phyloP scores from a whole-genome alignment of 1,140 invertebrate species.

The Pemphigus obesinymphae region DNA sequence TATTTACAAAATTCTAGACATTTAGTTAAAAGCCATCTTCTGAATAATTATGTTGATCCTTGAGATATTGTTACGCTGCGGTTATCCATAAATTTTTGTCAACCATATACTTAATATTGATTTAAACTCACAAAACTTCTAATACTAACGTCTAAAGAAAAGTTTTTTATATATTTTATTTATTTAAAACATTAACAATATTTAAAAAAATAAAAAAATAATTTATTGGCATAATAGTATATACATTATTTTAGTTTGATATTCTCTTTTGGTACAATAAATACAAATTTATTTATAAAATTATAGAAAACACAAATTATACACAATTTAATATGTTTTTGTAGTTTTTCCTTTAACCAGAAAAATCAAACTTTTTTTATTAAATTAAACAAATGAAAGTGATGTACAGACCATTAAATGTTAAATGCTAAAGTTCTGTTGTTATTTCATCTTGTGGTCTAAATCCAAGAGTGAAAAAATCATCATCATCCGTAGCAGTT shows the following conservation, averaged over 20 bases:
- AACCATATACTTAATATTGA: too few relatives aligned
- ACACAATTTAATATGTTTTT: slow-evolving; percentile 8
- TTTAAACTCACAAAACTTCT: too few relatives aligned
- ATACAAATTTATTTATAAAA: slow-evolving; percentile 14
- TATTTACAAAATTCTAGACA: too few relatives aligned
- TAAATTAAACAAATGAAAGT: slow-evolving; percentile 4
- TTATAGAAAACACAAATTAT: not conserved
- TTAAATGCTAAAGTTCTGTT: slow-evolving; percentile 62
- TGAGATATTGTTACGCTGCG: too few relatives aligned
- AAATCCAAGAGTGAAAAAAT: slow-evolving; percentile 67
- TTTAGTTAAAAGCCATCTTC: too few relatives aligned
- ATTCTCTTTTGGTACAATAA: slow-evolving; percentile 30
- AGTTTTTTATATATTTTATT: not conserved
- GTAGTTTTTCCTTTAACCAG: not conserved
- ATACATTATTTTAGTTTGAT: slow-evolving; percentile 4
- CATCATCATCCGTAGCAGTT: slow-evolving; percentile 55
- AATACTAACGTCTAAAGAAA: too few relatives aligned
- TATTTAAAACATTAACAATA: not conserved
- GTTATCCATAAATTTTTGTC: too few relatives aligned
- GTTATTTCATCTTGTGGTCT: slow-evolving; percentile 73
- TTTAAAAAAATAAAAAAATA: slow-evolving; percentile 7
- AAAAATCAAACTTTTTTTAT: not conserved
- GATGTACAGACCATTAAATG: slow-evolving; percentile 41
- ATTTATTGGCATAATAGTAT: slow-evolving; percentile 8
- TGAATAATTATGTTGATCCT: too few relatives aligned